Conservation (phyloP, 2,888 invertebrate species). For the Neuroscelio doddi region DNA sequence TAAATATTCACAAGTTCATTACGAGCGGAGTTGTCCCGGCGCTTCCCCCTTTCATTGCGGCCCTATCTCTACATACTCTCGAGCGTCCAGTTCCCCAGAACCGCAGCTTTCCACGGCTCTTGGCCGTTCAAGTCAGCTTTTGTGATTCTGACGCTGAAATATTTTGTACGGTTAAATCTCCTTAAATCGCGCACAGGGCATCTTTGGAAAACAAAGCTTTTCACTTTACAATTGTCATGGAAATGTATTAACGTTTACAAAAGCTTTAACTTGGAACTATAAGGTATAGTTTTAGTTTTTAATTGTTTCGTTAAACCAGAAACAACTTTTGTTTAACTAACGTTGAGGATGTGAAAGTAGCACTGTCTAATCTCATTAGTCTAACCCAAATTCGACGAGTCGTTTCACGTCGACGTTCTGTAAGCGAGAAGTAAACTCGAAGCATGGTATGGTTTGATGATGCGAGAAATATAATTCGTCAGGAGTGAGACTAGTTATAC, state of each 20-base stretch:
- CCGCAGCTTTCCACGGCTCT: slow-evolving; percentile 42
- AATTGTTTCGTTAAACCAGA: slow-evolving; percentile 62
- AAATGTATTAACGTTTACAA: slow-evolving; percentile 15
- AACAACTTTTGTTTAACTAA: slow-evolving; percentile 55
- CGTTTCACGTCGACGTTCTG: slow-evolving; percentile 17
- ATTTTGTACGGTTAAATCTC: slow-evolving; percentile 50
- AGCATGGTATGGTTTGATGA: slow-evolving; percentile 25
- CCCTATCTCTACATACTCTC: slow-evolving; percentile 42
- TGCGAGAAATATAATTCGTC: slow-evolving; percentile 30
- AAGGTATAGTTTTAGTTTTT: background rate
- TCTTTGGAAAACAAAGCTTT: slow-evolving; percentile 35
- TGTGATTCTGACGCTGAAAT: slow-evolving; percentile 46
- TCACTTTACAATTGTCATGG: slow-evolving; percentile 24
- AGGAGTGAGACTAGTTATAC: slow-evolving; percentile 22
- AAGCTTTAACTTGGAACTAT: background rate
- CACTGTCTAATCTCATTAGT: slow-evolving; percentile 23
- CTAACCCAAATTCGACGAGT: slow-evolving; percentile 24
- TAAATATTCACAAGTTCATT: slow-evolving; percentile 71
- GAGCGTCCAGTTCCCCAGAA: slow-evolving; percentile 42
- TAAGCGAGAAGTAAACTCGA: slow-evolving; percentile 27
- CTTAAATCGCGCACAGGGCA: slow-evolving; percentile 38
- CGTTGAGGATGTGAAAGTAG: slow-evolving; percentile 3
- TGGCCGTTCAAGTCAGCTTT: slow-evolving; percentile 35
- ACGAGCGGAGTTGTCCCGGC: slow-evolving; percentile 52
- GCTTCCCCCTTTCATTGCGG: slow-evolving; percentile 45